Base-by-base conservation (phyloP, 2,113 vertebrate species). In the Ceratotherium simum region DNA sequence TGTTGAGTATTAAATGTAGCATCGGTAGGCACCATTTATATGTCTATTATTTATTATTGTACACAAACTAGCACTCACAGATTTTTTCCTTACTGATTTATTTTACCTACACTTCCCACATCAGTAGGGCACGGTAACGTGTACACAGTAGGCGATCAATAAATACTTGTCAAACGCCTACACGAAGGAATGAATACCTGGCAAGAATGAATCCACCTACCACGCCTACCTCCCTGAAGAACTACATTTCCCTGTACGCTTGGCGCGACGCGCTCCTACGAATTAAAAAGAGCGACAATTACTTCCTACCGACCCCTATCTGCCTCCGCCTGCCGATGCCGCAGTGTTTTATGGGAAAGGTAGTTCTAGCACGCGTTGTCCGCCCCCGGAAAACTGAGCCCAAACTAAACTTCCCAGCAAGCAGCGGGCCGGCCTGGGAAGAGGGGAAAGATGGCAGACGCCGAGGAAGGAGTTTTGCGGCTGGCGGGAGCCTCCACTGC, bases 401-500 rank as follows among this genome's bases (percentile, higher is more conserved):
- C 39, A 92, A 97, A 97, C 96, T 97, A 92, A 92, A 94, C 56
- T 97, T 97, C 96, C 98, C 96, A 95, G 82, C 56, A 94, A 64
- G 95, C 95, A 39, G 62, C 14, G 73, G 76, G 2, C 31, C 1
- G 5, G 8, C 78, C n/a, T 85, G 25, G 65, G 81, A 95, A 72
- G 58, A 39, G 7, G 18, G 27, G 58, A 39, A 97, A 97, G 64
- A 98, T 98, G 97, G 97, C 89, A 12, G 95, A 93, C 0, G 14
- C 56, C 0, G 69, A 90, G 46, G 95, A 78, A 0, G 10, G 9
- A 18, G 10, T 16, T 79, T 73, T 65, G 56, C 54, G 0, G 25
- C 17, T 33, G 0, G 56, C 31, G 0, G 75, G n/a, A 10, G 0
- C 20, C 36, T 82, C 93, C 29, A 11, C 48, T 8, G 73, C 67